Evolutionary conservation across 1,140 invertebrate species (phyloP).

Genomic region (Sminthurinus signatus): DNA sequence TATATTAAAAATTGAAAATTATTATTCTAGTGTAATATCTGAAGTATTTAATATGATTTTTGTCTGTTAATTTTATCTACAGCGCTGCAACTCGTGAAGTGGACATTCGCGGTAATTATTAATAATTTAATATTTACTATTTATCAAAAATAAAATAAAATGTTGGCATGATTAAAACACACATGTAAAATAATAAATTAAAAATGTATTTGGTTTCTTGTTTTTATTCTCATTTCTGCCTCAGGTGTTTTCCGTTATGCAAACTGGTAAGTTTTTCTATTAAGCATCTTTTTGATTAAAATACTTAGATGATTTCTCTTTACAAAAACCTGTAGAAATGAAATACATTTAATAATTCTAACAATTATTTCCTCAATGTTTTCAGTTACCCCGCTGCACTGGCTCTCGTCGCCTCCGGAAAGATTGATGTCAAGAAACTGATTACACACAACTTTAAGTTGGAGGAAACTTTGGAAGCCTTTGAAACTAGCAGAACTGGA

Average conservation of each 20-base stretch:
- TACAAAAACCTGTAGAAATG: not conserved
- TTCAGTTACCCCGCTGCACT: constrained; percentile 75
- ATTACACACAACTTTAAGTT: constrained; percentile 85
- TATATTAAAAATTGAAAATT: too few relatives aligned
- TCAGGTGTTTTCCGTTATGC: constrained; percentile 85
- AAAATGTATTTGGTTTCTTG: too few relatives aligned
- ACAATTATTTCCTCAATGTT: too few relatives aligned
- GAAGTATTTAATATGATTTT: too few relatives aligned
- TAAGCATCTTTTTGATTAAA: too few relatives aligned
- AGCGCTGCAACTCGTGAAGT: constrained; percentile 75
- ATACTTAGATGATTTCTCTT: too few relatives aligned
- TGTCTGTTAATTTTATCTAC: constrained; percentile 67
- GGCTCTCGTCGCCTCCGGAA: constrained; percentile 71
- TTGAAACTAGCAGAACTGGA: constrained; percentile 69
- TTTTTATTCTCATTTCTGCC: too few relatives aligned
- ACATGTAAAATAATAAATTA: too few relatives aligned
- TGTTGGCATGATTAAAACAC: too few relatives aligned
- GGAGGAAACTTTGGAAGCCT: constrained; percentile 77
- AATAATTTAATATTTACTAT: too few relatives aligned
- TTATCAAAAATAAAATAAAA: too few relatives aligned
- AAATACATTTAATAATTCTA: constrained; percentile 19
- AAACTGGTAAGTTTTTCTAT: constrained; percentile 67
- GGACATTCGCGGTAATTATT: constrained; percentile 77
- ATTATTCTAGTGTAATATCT: too few relatives aligned
- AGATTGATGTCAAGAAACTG: constrained; percentile 76